Percentiles rank a stretch among this genome's conserved stretches.
Conservation (phyloP, 2,888 invertebrate genomes). For the Drosophila rubida region DNA sequence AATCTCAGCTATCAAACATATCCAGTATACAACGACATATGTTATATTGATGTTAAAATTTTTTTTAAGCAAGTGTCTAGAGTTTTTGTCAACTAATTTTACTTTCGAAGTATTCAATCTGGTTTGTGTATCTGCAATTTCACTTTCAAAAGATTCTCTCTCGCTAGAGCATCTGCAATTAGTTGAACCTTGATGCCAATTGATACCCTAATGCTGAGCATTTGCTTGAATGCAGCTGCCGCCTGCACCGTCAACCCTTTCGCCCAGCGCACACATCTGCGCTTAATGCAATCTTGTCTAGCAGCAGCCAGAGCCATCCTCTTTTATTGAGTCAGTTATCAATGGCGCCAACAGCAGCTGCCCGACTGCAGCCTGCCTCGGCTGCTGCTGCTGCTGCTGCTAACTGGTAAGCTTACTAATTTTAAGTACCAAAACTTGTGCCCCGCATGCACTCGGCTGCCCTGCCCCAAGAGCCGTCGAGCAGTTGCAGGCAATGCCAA, state of each 20-base stretch:
- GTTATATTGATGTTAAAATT: too few species aligned
- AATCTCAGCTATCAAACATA: too few species aligned
- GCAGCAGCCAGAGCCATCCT: constrained; percentile 1
- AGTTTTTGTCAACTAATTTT: too few species aligned
- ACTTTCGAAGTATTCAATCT: too few species aligned
- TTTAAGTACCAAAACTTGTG: constrained; percentile 41
- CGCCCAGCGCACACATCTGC: constrained; percentile 41
- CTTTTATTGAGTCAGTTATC: constrained; percentile 50
- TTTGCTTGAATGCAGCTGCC: constrained; percentile 28
- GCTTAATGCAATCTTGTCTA: constrained; percentile 64
- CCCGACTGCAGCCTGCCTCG: constrained; percentile 8
- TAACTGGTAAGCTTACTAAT: constrained; percentile 65
- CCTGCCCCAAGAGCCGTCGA: neutral
- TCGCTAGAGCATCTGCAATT: constrained; percentile 19
- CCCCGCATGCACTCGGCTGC: neutral
- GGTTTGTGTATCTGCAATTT: too few species aligned
- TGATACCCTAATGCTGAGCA: neutral
- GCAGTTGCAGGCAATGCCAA: constrained; percentile 30
- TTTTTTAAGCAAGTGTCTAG: too few species aligned
- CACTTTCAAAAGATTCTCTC: too few species aligned
- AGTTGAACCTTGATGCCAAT: constrained; percentile 5
- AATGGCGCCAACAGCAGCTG: constrained; percentile 54
- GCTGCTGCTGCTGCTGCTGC: constrained; percentile 1
- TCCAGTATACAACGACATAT: too few species aligned
- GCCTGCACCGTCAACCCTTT: constrained; percentile 31